These are phyloP conservation scores for Kuschelorhynchus macadamiae DNA, from an alignment of 2,888 invertebrate genomes.

Conservation along the genomic window DNA sequence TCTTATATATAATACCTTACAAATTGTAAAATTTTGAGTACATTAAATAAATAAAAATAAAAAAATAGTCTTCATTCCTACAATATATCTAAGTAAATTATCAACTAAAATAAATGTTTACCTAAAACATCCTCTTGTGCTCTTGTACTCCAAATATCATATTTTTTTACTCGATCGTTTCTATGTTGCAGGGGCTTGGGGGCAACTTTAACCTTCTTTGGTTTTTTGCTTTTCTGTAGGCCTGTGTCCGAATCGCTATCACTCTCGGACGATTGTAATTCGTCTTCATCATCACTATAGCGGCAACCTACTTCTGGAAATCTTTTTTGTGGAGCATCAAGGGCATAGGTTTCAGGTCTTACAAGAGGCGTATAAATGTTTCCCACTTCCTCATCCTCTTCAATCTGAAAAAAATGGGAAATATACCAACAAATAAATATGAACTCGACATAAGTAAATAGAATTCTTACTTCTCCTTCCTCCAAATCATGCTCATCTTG, in stretches of 20 bases:
- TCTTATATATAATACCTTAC: too few species aligned
- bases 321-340: constrained; percentile 55
- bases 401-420: constrained; percentile 20
- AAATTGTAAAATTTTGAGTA: too few species aligned
- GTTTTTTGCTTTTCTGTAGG: constrained; percentile 71
- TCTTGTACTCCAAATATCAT: constrained; percentile 82
- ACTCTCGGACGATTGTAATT: constrained; percentile 64
- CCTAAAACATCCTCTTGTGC: constrained; percentile 82
- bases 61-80: too few species aligned
- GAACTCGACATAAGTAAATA: not conserved
- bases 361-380: constrained; percentile 73
- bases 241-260: constrained; percentile 75
- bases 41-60: too few species aligned
- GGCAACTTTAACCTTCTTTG: constrained; percentile 69
- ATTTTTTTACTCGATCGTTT: constrained; percentile 75
- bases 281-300: constrained; percentile 71
- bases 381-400: constrained; percentile 65
- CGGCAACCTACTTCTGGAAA: constrained; percentile 55
- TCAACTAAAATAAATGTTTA: too few species aligned
- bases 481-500: constrained; percentile 53
- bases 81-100: too few species aligned
- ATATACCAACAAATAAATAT: constrained; percentile 1
- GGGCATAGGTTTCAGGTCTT: constrained; percentile 70
- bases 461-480: constrained; percentile 59
- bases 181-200: constrained; percentile 62